These are phyloP conservation scores for Drosophila dives DNA, from an alignment of 2,888 invertebrate genomes.

Conservation along the genomic window DNA sequence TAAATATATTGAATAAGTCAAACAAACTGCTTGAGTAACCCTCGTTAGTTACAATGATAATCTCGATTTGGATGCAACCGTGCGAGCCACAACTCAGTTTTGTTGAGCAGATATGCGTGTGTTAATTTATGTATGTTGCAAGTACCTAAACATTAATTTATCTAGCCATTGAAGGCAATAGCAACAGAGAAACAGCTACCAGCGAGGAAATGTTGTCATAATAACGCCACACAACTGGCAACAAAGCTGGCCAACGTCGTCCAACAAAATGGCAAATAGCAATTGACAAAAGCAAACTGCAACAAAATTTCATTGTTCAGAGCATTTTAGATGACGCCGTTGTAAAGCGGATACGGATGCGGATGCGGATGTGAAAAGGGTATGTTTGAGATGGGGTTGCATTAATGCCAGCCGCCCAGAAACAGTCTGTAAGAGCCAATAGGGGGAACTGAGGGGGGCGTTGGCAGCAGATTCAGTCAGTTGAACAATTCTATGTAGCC, in stretches of 20 bases:
- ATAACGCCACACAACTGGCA: slow-evolving; percentile 45
- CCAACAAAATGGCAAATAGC: slow-evolving; percentile 12
- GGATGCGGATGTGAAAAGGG: slow-evolving; percentile 23
- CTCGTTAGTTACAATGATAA: slow-evolving; percentile 12
- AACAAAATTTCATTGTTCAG: slow-evolving; percentile 59
- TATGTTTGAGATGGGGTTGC: slow-evolving; percentile 46
- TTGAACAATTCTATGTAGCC: slow-evolving; percentile 31
- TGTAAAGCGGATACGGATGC: slow-evolving; percentile 37
- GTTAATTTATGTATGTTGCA: neutral
- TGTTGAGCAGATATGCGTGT: slow-evolving; percentile 17
- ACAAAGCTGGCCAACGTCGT: slow-evolving; percentile 13
- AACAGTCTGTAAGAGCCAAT: neutral
- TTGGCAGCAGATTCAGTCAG: neutral
- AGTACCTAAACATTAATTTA: slow-evolving; percentile 19
- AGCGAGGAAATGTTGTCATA: slow-evolving; percentile 57
- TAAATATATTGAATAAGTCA: neutral
- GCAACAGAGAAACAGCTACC: neutral
- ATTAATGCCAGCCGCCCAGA: slow-evolving; percentile 45
- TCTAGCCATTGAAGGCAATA: slow-evolving; percentile 21
- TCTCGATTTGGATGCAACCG: slow-evolving; percentile 11
- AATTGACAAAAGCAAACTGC: slow-evolving; percentile 35
- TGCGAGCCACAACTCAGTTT: slow-evolving; percentile 22
- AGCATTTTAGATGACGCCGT: slow-evolving; percentile 38
- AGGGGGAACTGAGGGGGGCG: neutral
- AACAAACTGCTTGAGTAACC: neutral